Evolutionary conservation across 2,797 vertebrate genomes (phyloP), one percentile per base, ranked within the genome.

Genomic region (Gymnoscopelus braueri): DNA sequence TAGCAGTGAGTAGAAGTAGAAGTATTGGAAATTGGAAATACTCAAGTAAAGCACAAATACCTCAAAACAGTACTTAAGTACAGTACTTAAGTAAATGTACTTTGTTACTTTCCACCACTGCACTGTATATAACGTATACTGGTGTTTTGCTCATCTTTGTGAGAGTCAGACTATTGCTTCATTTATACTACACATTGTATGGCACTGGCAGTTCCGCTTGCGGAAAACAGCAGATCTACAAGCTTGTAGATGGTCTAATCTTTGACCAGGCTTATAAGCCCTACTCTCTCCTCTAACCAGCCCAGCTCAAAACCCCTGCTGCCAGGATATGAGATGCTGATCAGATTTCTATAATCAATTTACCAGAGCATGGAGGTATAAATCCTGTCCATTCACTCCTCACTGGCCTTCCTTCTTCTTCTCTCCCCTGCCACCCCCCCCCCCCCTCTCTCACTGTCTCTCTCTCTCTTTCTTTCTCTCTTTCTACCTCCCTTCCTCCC

Each of bases 331-430:
- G 82, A 91, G 84, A 92, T 88, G 90, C 84, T 90, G 92, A 92
- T 88, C 86, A 88, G 85, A 92, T 91, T 93, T 93, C 90, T 91
- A 88, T 93, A 92, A 94, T 93, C 92, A 93, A 93, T 93, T 93
- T 92, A 91, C 83, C 87, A 85, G 78, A 88, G 84, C 87, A 92
- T 19, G 89, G 90, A 90, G 90, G 90, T 88, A 91, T 92, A 92
- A 93, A 92, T 91, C 89, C 90, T 90, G 87, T 89, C 87, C 89
- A 87, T 90, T 91, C 88, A 84, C 88, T 89, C 84, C 81, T 87
- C 57, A 15, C 24, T 47, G 50, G 68, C 65, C 60, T 67, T 71
- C 86, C 79, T 82, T 86, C 19, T 19, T 19, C 74, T 79, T 83
- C 79, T 83, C 60, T 78, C 63, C 59, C 59, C 67, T 48, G 57